Evolutionary conservation across 1,140 invertebrate species (phyloP), one percentile per base, ranked within the genome.

Genomic region (Bombus fervidus): DNA sequence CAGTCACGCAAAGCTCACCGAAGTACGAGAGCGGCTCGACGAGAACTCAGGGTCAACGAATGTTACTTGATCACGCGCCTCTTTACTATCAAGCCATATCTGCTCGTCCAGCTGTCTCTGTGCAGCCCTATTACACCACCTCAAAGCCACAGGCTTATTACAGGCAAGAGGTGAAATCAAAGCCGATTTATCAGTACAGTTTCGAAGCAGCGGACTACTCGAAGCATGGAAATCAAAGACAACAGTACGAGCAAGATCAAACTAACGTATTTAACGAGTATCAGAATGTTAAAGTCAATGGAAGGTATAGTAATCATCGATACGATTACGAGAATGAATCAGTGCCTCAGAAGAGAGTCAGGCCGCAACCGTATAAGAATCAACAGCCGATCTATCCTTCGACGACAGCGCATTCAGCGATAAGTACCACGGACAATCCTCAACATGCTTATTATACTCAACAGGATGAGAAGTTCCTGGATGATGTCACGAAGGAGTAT

Each of bases 401-500:
- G 15, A 92, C 91, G 4, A 88, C 89, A 6, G 82, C 72, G 4
- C 86, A 91, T 4, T 89, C 92, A 6, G n/a, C 90, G 15, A 87
- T 94, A 78, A 94, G 95, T 43, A 96, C 95, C 0, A 97, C 97
- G 0, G 95, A 96, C 0, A 97, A 96, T 89, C 96, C 97, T 9
- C 96, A 96, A 77, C 95, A 96, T 84, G 96, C 96, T 3, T 97
- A 97, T 88, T 97, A 97, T 91, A 97, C 97, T 0, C 97, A 97
- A 91, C 97, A 97, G 81, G 97, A 97, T 71, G 97, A 97, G 85
- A 95, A 95, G 59, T 95, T 97, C 47, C 94, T 97, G 62, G 97
- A 97, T 86, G 97, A 97, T 86, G 97, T 97, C 18, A 97, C 97
- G 5, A 97, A 97, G 90, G 97, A 97, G 87, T 97, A 97, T 75